These are phyloP conservation scores for Vulpes lagopus DNA, from an alignment of 2,113 vertebrate genomes.

Conservation along the genomic window DNA sequence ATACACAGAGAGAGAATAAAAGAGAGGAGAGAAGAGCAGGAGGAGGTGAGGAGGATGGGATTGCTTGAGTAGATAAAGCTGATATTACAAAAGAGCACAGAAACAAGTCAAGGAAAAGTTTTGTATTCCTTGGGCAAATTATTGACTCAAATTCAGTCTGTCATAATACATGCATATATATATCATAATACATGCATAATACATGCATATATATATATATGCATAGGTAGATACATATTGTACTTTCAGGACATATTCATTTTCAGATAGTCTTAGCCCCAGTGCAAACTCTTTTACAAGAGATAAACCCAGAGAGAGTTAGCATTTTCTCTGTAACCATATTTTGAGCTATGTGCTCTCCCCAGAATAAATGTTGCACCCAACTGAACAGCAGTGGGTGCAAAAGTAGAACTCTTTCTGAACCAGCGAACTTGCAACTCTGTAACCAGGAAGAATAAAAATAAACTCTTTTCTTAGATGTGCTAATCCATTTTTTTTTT, in stretches of 20 bases:
- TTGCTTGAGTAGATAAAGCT: not conserved
- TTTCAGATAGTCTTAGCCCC: not conserved
- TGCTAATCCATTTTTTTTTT: slow-evolving; percentile 11
- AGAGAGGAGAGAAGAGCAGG: not conserved
- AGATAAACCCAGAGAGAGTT: not conserved
- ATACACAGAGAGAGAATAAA: not conserved
- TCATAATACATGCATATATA: not conserved
- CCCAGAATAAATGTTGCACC: not conserved
- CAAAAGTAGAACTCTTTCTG: not conserved
- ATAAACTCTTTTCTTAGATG: slow-evolving; percentile 11
- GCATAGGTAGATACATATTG: not conserved
- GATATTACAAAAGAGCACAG: not conserved
- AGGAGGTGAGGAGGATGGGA: not conserved
- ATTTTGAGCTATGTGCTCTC: not conserved
- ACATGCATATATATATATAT: not conserved
- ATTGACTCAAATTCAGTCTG: slow-evolving; percentile 1
- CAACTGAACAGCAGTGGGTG: not conserved
- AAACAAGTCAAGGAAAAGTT: not conserved
- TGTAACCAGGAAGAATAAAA: slow-evolving; percentile 41
- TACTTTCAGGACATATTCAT: not conserved
- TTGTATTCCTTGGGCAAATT: not conserved
- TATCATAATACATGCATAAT: not conserved
- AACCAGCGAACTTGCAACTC: not conserved
- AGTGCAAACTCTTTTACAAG: not conserved
- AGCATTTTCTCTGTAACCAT: not conserved